Evolutionary conservation across 1,140 invertebrate species (phyloP).

Genomic region (Spodoptera frugiperda): DNA sequence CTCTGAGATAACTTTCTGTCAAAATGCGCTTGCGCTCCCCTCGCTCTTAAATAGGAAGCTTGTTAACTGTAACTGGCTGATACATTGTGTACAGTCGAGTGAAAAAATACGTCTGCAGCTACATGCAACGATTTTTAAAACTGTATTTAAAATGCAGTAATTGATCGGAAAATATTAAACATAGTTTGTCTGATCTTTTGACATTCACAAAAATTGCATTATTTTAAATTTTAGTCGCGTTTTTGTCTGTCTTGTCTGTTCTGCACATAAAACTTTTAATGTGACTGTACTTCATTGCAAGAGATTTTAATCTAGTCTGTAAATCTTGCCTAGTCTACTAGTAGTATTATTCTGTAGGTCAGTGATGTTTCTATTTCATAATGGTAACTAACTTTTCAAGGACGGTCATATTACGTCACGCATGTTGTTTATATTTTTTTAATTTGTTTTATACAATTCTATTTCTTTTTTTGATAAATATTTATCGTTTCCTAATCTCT

Average conservation of each 20-base stretch:
- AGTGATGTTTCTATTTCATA: constrained; percentile 23
- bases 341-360: constrained; percentile 6
- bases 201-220: too few species aligned
- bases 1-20: constrained; percentile 61
- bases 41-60: constrained; percentile 35
- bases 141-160: too few species aligned
- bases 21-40: constrained; percentile 40
- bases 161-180: too few species aligned
- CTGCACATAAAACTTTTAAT: background rate
- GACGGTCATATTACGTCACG: background rate
- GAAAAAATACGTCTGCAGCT: background rate
- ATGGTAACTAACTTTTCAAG: background rate
- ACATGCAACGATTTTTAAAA: background rate
- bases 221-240: too few species aligned
- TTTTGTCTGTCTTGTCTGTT: too few species aligned
- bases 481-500: constrained; percentile 8
- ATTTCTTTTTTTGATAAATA: background rate
- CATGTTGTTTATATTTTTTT: background rate
- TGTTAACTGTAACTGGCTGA: constrained; percentile 19
- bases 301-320: constrained; percentile 9
- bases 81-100: constrained; percentile 17
- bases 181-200: too few species aligned
- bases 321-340: background rate
- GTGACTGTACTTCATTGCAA: constrained; percentile 18
- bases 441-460: background rate